phyloP scores from a whole-genome alignment of 64 coral and sea anemone genomes.

The Catalaphyllia jardinei region DNA sequence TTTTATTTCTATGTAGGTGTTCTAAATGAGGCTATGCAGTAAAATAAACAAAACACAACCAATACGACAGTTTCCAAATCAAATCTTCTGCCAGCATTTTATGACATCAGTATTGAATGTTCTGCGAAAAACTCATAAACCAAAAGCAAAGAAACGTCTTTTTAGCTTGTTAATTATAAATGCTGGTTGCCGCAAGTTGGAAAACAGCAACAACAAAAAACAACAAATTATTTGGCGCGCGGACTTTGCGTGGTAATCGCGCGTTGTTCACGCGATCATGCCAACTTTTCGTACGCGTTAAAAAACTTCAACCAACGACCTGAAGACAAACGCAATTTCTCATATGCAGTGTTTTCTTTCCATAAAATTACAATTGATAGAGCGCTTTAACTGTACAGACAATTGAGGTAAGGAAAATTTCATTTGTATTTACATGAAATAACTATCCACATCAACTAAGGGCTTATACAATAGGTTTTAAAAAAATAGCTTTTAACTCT shows the following conservation, averaged over 20 bases:
- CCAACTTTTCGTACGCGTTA: background rate
- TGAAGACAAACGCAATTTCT: background rate
- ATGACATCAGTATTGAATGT: too few relatives aligned
- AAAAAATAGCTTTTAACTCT: slow-evolving; percentile 39
- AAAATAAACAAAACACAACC: background rate
- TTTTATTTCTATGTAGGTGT: background rate
- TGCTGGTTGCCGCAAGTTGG: too few relatives aligned
- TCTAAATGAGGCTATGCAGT: background rate
- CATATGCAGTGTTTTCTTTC: background rate
- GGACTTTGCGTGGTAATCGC: background rate
- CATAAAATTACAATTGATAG: background rate
- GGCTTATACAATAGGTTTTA: background rate
- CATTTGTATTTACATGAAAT: slow-evolving; percentile 34
- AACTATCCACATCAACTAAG: slow-evolving; percentile 24
- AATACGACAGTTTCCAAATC: background rate
- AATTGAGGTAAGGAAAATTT: background rate
- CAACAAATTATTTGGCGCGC: background rate
- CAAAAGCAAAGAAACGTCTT: background rate
- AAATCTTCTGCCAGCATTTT: background rate
- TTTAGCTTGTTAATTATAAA: background rate
- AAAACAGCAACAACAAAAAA: too few relatives aligned
- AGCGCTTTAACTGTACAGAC: background rate
- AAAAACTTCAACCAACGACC: background rate
- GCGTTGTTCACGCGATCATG: background rate
- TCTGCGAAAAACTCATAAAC: background rate